Base-by-base conservation (phyloP, 1,140 invertebrate genomes). In the Drosophila funebris region DNA sequence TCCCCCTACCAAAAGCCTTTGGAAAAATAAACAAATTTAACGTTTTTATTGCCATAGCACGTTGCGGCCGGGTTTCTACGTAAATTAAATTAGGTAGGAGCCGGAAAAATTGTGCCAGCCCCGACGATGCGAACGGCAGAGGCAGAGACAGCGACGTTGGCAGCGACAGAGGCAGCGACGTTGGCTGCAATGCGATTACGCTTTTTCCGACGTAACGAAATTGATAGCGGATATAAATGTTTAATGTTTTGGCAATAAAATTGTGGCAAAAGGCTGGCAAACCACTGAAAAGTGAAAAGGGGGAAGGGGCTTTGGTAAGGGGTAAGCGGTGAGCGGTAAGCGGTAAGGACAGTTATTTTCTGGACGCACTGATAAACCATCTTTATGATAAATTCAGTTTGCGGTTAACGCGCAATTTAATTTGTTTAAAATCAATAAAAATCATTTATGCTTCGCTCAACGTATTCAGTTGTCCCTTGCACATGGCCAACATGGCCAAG, bases 191-290 rank as follows among this genome's bases (percentile, higher is more conserved):
- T 83, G 69, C 83, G 83, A 88, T 88, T 88, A 88, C 79, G 69
- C 48, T 79, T 62, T 80, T 73, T 58, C 56, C 78, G 75, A 75
- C 83, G 62, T 73, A 66, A 79, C 84, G 73, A 77, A 88, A 88
- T 88, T 88, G 83, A 88, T 88, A 88, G 83, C 83, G 84, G 84
- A 88, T 89, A 88, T 88, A 88, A 88, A 88, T 88, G 84, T 88
- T 88, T 88, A 88, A 88, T 88, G 83, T 88, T 83, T 89, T 77
- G 83, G 83, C 84, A 88, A 88, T 88, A 88, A 88, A 88, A 88
- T 76, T 69, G 62, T 62, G 67, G 66, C 76, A 48, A 73, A 85
- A 62, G 78, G 74, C 57, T 73, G 43, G 37, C 50, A 41, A 68
- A 43, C 52, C 56, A 39, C 29, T 24, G 50, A 60, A 54, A 37